phyloP scores from a whole-genome alignment of 2,888 invertebrate species.

The Drosophila neutralis region DNA sequence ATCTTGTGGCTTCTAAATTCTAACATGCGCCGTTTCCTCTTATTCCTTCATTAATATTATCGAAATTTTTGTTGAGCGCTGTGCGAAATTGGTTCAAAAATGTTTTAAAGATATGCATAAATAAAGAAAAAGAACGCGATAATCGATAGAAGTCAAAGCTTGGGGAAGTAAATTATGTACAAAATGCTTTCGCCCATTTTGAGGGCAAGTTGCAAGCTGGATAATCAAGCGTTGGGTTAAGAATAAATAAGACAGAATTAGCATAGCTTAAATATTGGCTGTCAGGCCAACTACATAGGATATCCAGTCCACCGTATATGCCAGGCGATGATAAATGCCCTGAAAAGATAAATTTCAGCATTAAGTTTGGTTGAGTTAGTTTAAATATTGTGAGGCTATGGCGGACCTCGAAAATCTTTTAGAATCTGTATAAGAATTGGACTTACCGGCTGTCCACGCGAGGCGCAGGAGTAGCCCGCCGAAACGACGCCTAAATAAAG shows the following conservation, averaged over 20 bases:
- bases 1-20: constrained; percentile 44
- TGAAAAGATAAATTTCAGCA: neutral
- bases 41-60: constrained; percentile 3
- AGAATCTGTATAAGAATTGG: no score
- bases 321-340: constrained; percentile 96
- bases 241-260: constrained; percentile 53
- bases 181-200: constrained; percentile 56
- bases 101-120: constrained; percentile 53
- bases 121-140: constrained; percentile 45
- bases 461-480: constrained; percentile 97
- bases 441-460: constrained; percentile 91
- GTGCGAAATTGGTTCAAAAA: constrained; percentile 51
- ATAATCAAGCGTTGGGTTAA: constrained; percentile 39
- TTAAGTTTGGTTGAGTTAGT: neutral
- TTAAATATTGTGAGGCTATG: neutral
- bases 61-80: constrained; percentile 31
- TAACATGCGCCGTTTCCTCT: constrained; percentile 23
- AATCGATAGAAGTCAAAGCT: constrained; percentile 42
- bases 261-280: constrained; percentile 76
- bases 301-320: constrained; percentile 97
- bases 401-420: neutral
- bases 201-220: constrained; percentile 33
- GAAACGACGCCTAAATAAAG: constrained; percentile 90
- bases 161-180: constrained; percentile 70
- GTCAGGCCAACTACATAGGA: constrained; percentile 86